Evolutionary conservation across 2,797 vertebrate species (phyloP).

Genomic region (Ibycter americanus): DNA sequence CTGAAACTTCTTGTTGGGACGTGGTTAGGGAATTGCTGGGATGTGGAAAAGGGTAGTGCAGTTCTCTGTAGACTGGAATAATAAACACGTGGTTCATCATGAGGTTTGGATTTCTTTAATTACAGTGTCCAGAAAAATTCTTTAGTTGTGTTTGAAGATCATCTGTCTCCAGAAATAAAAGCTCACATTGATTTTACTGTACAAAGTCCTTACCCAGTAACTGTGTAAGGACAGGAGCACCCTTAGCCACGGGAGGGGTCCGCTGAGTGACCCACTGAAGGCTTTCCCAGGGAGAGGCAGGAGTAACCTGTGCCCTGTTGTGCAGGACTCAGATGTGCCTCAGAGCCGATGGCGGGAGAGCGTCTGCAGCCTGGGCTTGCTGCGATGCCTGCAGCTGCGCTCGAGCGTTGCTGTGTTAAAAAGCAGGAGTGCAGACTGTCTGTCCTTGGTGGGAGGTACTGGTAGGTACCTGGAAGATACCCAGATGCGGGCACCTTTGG

Average conservation of each 20-base stretch:
- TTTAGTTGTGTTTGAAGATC: background rate
- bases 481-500: rapidly evolving
- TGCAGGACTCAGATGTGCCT: background rate
- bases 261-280: background rate
- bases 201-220: background rate
- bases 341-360: background rate
- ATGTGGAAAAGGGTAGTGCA: background rate
- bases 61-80: background rate
- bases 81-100: rapidly evolving
- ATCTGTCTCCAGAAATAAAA: background rate
- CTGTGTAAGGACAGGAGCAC: background rate
- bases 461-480: too few species aligned
- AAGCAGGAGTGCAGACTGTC: background rate
- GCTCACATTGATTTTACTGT: background rate
- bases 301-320: background rate
- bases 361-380: background rate
- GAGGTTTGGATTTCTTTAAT: background rate
- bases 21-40: too few species aligned
- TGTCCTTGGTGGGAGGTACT: rapidly evolving
- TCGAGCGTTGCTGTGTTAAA: background rate
- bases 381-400: background rate
- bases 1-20: background rate
- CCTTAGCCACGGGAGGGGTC: rapidly evolving
- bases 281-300: background rate
- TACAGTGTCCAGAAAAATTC: background rate